A percentile compares a stretch with the other conserved stretches of the same genome.
phyloP scores from a whole-genome alignment of 37 sponge, comb jelly and placozoan species.

The Oscarella lobularis region DNA sequence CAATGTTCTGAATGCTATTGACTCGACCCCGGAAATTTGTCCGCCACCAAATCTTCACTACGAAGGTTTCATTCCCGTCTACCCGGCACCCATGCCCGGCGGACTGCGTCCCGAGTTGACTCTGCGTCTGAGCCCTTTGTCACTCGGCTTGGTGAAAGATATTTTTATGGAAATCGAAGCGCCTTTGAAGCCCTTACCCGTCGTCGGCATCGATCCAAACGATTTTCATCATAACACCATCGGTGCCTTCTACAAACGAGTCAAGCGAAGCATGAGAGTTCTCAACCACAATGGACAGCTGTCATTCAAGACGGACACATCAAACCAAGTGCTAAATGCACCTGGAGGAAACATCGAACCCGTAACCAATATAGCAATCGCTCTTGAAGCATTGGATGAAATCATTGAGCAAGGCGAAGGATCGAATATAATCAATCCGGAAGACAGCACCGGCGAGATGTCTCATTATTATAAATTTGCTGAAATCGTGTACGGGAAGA shows the following conservation, averaged over 20 bases:
- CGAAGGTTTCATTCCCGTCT: conserved; percentile 3
- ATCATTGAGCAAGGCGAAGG: conserved; percentile 42
- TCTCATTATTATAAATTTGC: conserved; percentile 42
- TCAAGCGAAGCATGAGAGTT: conserved; percentile 18
- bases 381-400: conserved; percentile 13
- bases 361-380: conserved; percentile 6
- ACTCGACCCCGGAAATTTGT: conserved; percentile 16
- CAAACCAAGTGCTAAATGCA: too few species aligned
- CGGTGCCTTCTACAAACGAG: conserved; percentile 41
- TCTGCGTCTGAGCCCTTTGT: conserved; percentile 4
- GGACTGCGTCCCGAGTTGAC: conserved; percentile 19
- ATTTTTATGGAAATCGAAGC: conserved; percentile 34
- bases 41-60: too few species aligned
- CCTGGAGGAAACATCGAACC: too few species aligned
- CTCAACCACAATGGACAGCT: too few species aligned
- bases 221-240: conserved; percentile 14
- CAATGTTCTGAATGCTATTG: conserved; percentile 35
- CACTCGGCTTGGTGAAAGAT: conserved; percentile 8
- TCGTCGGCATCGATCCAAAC: too few species aligned
- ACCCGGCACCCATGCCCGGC: conserved; percentile 26
- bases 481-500: conserved; percentile 27
- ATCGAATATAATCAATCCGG: conserved; percentile 18
- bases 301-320: too few species aligned
- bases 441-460: not conserved
- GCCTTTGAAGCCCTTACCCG: conserved; percentile 7